phyloP scores from a whole-genome alignment of 2,888 invertebrate species.

The Rapana venosa region DNA sequence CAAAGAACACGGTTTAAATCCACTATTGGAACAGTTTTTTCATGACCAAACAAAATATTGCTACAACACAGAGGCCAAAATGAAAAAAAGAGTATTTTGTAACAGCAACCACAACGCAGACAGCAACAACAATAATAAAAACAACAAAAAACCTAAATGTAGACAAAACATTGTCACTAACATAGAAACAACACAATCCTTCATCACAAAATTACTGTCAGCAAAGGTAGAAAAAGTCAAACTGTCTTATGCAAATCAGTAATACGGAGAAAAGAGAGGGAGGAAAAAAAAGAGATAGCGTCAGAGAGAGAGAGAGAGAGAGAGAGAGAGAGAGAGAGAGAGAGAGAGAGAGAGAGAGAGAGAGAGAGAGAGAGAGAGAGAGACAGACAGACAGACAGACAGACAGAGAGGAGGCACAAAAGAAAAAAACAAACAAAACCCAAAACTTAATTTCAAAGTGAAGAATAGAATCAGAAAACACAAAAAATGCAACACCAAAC shows the following conservation, averaged over 20 bases:
- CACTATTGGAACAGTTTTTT: no score
- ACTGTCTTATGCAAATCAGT: not conserved
- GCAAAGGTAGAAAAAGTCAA: no score
- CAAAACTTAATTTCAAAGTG: not conserved
- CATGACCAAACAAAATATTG: no score
- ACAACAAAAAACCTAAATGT: no score
- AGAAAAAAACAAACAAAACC: not conserved
- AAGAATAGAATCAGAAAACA: not conserved
- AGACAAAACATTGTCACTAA: no score
- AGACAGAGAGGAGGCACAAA: not conserved
- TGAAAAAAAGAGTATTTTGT: not conserved
- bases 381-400: not conserved
- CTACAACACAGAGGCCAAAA: no score
- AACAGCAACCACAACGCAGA: not conserved
- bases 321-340: not conserved
- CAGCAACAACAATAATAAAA: not conserved
- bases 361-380: conserved; percentile 14
- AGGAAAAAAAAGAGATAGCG: not conserved
- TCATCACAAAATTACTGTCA: no score
- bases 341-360: not conserved
- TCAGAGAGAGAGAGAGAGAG: conserved; percentile 18
- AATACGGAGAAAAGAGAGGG: not conserved
- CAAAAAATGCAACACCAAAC: not conserved
- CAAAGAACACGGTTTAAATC: no score
- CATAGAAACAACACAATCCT: no score